A percentile compares a stretch with the other conserved stretches of the same genome.
Evolutionary conservation across 2,113 vertebrate species (phyloP).

Genomic region (Melanocharis versteri): DNA sequence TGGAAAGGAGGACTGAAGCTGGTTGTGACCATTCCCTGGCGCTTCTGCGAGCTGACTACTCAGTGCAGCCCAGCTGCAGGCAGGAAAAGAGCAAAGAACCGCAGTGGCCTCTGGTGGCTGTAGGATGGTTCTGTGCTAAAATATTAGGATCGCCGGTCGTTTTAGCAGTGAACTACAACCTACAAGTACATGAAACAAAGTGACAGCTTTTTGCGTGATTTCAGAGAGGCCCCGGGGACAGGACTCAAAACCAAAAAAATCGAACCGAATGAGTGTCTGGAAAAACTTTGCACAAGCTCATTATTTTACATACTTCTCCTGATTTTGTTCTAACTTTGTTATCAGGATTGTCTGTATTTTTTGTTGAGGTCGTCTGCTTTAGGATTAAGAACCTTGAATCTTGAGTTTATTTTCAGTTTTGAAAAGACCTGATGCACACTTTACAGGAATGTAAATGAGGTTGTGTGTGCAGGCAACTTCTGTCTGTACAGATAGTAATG

Average conservation of each 20-base stretch:
- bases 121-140: background rate
- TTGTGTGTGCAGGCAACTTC: background rate
- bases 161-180: background rate
- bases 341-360: background rate
- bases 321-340: background rate
- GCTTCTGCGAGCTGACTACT: background rate
- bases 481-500: background rate
- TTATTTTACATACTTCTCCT: background rate
- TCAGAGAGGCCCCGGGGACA: background rate
- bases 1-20: background rate
- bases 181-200: background rate
- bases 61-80: background rate
- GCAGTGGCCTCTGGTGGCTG: slow-evolving; percentile 54
- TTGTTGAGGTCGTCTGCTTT: background rate
- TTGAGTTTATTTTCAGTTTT: background rate
- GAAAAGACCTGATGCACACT: background rate
- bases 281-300: background rate
- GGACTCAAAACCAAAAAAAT: background rate
- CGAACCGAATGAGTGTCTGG: background rate
- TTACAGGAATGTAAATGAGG: background rate
- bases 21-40: background rate
- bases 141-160: rapidly evolving
- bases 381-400: background rate
- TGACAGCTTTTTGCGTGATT: background rate
- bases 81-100: background rate